Evolutionary conservation across 2,888 invertebrate genomes (phyloP).

Genomic region (Eristalis tenax): DNA sequence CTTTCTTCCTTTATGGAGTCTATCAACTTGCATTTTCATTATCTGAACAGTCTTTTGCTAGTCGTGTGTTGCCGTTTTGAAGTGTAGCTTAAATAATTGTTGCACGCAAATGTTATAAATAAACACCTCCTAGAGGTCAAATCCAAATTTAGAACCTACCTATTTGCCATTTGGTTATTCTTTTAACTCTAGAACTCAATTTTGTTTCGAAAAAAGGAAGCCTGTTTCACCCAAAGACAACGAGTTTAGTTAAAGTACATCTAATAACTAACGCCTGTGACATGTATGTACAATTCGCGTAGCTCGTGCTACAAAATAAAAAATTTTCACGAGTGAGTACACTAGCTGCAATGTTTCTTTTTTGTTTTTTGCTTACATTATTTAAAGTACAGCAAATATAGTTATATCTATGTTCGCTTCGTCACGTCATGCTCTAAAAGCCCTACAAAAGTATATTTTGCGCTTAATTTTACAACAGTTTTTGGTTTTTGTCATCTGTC

Average conservation of each 20-base stretch:
- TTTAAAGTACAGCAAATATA: conserved; percentile 59
- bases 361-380: conserved; percentile 24
- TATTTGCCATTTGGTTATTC: not conserved
- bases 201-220: conserved; percentile 33
- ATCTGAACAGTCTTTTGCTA: too few species aligned
- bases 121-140: not conserved
- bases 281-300: conserved; percentile 46
- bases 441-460: conserved; percentile 70
- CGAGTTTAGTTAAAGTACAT: conserved; percentile 28
- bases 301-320: conserved; percentile 1
- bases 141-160: not conserved
- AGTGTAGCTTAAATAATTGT: too few species aligned
- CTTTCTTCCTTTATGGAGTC: too few species aligned
- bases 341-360: conserved; percentile 19
- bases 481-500: conserved; percentile 9
- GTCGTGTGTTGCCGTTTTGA: too few species aligned
- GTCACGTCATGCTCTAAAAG: conserved; percentile 63
- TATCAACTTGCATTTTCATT: too few species aligned
- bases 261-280: conserved; percentile 45
- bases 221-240: conserved; percentile 36
- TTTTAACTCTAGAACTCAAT: not conserved
- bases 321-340: conserved; percentile 52
- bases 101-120: too few species aligned
- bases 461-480: conserved; percentile 67
- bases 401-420: conserved; percentile 58